These are phyloP conservation scores for Drosophila rellima DNA, from an alignment of 2,888 invertebrate species.

Conservation along the genomic window DNA sequence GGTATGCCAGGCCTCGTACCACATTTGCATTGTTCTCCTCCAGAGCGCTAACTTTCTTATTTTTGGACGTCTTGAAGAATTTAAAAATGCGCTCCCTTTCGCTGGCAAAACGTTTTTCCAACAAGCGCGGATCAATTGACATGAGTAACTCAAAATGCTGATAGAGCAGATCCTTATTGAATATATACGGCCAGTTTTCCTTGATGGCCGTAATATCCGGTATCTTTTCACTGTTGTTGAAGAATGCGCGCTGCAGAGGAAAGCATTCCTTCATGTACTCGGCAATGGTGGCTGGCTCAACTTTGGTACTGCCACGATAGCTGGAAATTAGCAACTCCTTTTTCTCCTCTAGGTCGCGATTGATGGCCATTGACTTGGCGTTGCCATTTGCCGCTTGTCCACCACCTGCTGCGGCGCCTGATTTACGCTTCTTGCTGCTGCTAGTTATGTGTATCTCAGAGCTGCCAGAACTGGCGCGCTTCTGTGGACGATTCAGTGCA, in stretches of 20 bases:
- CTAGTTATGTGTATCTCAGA: conserved; percentile 60
- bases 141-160: conserved; percentile 75
- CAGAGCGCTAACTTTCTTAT: conserved; percentile 63
- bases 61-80: conserved; percentile 72
- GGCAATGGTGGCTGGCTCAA: conserved; percentile 55
- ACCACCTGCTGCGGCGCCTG: conserved; percentile 3
- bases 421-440: conserved; percentile 66
- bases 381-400: conserved; percentile 63
- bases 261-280: conserved; percentile 78
- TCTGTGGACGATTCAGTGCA: conserved; percentile 69
- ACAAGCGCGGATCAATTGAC: conserved; percentile 71
- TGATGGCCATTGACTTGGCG: conserved; percentile 50
- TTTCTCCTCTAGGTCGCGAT: conserved; percentile 71
- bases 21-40: conserved; percentile 70
- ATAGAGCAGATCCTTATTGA: conserved; percentile 65
- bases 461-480: conserved; percentile 62
- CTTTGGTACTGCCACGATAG: conserved; percentile 57
- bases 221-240: conserved; percentile 75
- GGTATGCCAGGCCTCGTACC: conserved; percentile 70
- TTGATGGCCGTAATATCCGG: conserved; percentile 71
- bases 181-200: conserved; percentile 74
- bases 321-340: conserved; percentile 68
- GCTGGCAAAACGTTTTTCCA: conserved; percentile 59
- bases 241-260: conserved; percentile 70
- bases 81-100: conserved; percentile 71